Conservation (phyloP, 2,888 invertebrate species). For the Ophion ellenae region DNA sequence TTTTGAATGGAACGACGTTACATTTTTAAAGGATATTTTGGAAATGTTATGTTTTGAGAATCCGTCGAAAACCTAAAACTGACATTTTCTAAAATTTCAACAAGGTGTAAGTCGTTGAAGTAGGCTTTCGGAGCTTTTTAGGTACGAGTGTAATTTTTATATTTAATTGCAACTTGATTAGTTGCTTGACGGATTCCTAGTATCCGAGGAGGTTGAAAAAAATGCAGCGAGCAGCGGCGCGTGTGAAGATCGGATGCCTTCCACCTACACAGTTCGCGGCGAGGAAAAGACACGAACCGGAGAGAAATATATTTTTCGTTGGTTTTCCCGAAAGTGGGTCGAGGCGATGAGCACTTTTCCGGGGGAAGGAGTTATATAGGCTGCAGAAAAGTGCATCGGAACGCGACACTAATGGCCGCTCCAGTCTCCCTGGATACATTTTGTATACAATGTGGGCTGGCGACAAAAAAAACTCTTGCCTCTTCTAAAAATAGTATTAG, state of each 20-base stretch:
- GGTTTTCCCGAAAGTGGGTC: slow-evolving; percentile 41
- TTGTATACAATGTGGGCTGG: not conserved
- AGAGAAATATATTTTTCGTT: slow-evolving; percentile 22
- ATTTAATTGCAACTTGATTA: not conserved
- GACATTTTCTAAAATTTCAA: no score
- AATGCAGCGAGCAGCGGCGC: not conserved
- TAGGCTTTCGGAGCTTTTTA: not conserved
- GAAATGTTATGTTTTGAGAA: no score
- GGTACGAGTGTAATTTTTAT: not conserved
- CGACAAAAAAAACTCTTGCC: not conserved
- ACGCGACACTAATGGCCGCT: slow-evolving; percentile 38
- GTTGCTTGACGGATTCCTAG: not conserved
- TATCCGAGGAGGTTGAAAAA: not conserved
- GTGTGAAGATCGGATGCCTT: not conserved
- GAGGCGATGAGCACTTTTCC: slow-evolving; percentile 28
- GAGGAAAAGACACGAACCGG: not conserved
- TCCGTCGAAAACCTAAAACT: no score
- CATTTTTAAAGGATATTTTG: no score
- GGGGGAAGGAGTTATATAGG: slow-evolving; percentile 47
- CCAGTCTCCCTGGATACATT: slow-evolving; percentile 20
- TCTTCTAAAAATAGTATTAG: not conserved
- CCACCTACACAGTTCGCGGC: not conserved
- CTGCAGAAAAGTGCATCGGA: slow-evolving; percentile 34
- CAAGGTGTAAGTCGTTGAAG: no score
- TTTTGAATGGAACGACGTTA: no score